phyloP scores from a whole-genome alignment of 2,797 vertebrate species.

The Falco novaeseelandiae region DNA sequence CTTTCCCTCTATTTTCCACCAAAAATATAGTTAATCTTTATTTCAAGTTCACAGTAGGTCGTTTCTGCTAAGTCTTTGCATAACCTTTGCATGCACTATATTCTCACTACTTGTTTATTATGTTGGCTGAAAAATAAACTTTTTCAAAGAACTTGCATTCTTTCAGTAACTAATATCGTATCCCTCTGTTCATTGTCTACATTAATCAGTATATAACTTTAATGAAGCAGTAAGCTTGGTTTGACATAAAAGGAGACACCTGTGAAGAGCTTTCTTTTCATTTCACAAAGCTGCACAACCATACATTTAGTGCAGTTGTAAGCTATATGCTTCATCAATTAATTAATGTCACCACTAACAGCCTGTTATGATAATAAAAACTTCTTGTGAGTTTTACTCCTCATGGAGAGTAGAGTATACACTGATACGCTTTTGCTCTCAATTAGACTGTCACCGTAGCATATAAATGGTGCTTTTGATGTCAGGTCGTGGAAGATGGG shows the following conservation, averaged over 20 bases:
- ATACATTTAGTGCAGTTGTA: not conserved
- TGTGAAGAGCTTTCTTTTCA: not conserved
- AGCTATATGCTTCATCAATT: not conserved
- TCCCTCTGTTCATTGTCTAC: not conserved
- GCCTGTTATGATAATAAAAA: not conserved
- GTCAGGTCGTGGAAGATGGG: not conserved
- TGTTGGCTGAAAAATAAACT: not conserved
- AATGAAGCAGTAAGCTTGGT: not conserved
- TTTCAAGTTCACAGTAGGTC: not conserved
- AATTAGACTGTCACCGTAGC: not conserved
- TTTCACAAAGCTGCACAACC: not conserved
- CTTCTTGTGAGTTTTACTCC: not conserved
- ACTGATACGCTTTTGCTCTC: not conserved
- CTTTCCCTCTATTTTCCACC: not conserved
- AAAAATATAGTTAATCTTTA: not conserved
- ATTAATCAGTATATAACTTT: not conserved
- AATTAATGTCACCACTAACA: not conserved
- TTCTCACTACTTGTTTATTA: not conserved
- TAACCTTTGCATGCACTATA: not conserved
- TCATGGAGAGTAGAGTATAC: fast-evolving
- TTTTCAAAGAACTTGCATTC: not conserved
- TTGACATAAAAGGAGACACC: not conserved
- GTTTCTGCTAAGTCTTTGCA: not conserved
- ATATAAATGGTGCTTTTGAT: not conserved
- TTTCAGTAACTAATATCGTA: not conserved